Base-by-base conservation (phyloP, 1,140 invertebrate species). In the Drosophila busckii region DNA sequence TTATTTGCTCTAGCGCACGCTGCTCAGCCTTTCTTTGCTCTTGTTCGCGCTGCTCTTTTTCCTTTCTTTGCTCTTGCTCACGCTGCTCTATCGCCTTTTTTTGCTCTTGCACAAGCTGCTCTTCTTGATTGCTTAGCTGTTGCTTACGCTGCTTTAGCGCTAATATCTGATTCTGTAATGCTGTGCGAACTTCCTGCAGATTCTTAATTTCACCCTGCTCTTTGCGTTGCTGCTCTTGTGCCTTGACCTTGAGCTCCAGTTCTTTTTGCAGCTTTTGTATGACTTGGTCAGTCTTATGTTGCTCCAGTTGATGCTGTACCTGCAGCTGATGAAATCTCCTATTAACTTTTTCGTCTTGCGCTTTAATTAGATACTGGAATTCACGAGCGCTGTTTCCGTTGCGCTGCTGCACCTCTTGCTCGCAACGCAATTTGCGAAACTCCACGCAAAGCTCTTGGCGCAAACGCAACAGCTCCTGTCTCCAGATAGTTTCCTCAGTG, bases 371-470 rank as follows among this genome's bases (percentile, higher is more conserved):
- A 26, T 38, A 19, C 50, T 13, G 6, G 26, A 25, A 6, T 5
- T 25, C 12, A 22, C 10, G 10, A 2, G n/a, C 19, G n/a, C 16
- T 44, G n/a, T 12, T 29, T 28, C 17, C 25, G 26, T n/a, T 40
- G 32, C 4, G 25, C 26, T 55, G 26, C 19, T 63, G 44, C 7
- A 67, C 8, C 22, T 59, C 25, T 8, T 29, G 16, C 2, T 37
- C 12, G 16, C 50, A 19, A 0, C 0, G 5, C 17, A 3, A 16
- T 2, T 22, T 12, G 0, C 19, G 19, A 4, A 7, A 4, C 4
- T 55, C 45, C 0, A 31, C 10, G 5, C 38, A 10, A 22, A 58
- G 54, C 17, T 53, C 32, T 17, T 41, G 17, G 5, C 19, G 34
- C 17, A 64, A n/a, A 25, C 1, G 9, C 0, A n/a, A 7, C 8